Evolutionary conservation across 2,888 invertebrate species (phyloP).

Genomic region (Nomada hirtipes): DNA sequence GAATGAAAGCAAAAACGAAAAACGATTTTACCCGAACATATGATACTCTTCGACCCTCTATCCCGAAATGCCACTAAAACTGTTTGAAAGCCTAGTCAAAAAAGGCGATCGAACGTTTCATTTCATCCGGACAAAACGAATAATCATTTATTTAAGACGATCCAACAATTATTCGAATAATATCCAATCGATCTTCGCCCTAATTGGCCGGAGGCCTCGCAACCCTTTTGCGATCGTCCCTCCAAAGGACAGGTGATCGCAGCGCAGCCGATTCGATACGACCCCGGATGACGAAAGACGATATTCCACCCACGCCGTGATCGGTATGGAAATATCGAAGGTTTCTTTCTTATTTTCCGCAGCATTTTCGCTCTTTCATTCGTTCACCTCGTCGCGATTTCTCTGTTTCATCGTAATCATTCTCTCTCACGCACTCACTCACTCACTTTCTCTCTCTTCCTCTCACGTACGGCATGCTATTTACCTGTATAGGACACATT

Average conservation of each 20-base stretch:
- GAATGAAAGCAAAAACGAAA: too few species aligned
- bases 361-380: conserved; percentile 13
- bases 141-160: neutral
- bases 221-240: neutral
- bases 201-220: neutral
- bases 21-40: too few species aligned
- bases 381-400: conserved; percentile 13
- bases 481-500: conserved; percentile 81
- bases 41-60: too few species aligned
- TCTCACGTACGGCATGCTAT: conserved; percentile 69
- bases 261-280: conserved; percentile 46
- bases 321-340: conserved; percentile 83
- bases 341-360: conserved; percentile 63
- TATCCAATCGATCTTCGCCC: neutral
- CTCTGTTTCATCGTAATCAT: neutral
- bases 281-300: conserved; percentile 61
- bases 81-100: too few species aligned
- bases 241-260: conserved; percentile 10
- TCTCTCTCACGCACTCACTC: conserved; percentile 60
- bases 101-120: too few species aligned
- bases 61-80: too few species aligned
- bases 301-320: conserved; percentile 79
- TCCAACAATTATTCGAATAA: neutral
- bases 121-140: too few species aligned
- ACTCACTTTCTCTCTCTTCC: neutral